Evolutionary conservation across 2,888 invertebrate genomes (phyloP).

Genomic region (Hypercompe scribonia): DNA sequence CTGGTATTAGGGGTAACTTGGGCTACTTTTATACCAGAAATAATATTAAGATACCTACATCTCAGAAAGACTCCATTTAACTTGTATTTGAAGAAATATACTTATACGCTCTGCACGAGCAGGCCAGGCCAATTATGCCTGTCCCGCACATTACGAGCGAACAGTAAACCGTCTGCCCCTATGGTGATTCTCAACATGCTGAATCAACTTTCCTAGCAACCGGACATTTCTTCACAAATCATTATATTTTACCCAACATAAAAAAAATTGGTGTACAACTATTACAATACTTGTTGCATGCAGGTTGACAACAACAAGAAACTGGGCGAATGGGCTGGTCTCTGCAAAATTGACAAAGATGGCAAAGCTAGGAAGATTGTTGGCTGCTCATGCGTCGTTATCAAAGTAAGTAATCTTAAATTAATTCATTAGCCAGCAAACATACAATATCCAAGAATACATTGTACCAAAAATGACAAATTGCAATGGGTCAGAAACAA

Average conservation of each 20-base stretch:
- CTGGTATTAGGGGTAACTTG: too few species aligned
- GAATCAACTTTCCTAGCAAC: constrained; percentile 84
- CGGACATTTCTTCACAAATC: constrained; percentile 61
- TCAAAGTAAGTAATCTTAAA: constrained; percentile 89
- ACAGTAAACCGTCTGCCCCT: constrained; percentile 79
- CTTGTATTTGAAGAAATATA: background rate
- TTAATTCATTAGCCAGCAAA: background rate
- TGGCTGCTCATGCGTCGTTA: constrained; percentile 98
- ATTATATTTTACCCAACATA: too few species aligned
- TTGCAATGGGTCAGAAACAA: too few species aligned
- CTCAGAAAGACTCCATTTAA: too few species aligned
- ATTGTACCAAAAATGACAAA: too few species aligned
- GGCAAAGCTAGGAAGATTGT: constrained; percentile 99
- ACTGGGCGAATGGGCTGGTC: constrained; percentile 99
- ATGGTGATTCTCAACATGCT: constrained; percentile 77
- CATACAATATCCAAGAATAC: too few species aligned
- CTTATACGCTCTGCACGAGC: constrained; percentile 75
- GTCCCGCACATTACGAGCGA: constrained; percentile 68
- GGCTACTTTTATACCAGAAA: too few species aligned
- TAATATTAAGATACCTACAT: too few species aligned
- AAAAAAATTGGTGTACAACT: background rate
- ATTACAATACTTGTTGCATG: constrained; percentile 7
- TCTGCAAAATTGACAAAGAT: constrained; percentile 99
- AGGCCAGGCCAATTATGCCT: constrained; percentile 55
- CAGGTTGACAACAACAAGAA: constrained; percentile 99